These are phyloP conservation scores for Lasioglossum oenotherae DNA, from an alignment of 2,888 invertebrate species.

Conservation along the genomic window DNA sequence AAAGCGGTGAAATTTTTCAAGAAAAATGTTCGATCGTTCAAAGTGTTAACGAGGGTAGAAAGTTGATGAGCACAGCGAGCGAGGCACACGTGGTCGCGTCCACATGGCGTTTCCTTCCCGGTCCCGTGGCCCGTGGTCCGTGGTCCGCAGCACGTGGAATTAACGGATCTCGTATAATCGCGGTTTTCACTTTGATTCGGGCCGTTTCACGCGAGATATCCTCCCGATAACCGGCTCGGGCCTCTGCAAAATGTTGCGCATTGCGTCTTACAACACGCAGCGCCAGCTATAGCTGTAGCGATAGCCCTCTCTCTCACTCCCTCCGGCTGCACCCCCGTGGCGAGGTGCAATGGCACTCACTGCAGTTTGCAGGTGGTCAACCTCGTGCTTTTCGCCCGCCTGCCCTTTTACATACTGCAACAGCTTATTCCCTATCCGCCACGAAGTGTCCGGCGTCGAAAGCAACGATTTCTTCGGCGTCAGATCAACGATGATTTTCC, in stretches of 20 bases:
- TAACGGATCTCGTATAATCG: background rate
- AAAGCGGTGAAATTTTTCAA: no score
- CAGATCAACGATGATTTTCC: background rate
- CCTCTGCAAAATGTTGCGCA: slow-evolving; percentile 82
- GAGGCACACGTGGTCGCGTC: background rate
- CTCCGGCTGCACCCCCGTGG: slow-evolving; percentile 23
- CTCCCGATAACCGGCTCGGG: slow-evolving; percentile 53
- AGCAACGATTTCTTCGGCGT: background rate
- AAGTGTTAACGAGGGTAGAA: background rate
- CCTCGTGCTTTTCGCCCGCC: slow-evolving; percentile 51
- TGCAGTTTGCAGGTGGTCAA: slow-evolving; percentile 77
- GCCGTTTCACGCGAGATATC: slow-evolving; percentile 56
- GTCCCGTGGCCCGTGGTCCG: background rate
- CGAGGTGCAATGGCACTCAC: slow-evolving; percentile 51
- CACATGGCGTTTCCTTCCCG: slow-evolving; percentile 14
- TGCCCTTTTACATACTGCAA: background rate
- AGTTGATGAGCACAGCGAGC: background rate
- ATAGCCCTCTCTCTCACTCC: background rate
- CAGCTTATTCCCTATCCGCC: background rate
- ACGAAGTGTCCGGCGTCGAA: background rate
- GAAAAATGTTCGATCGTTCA: background rate
- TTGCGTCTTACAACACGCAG: slow-evolving; percentile 79
- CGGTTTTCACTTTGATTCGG: slow-evolving; percentile 55
- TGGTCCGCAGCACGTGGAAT: background rate
- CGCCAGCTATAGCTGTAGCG: slow-evolving; percentile 51